Evolutionary conservation across 2,888 invertebrate species (phyloP), one percentile per base, ranked within the genome.

Genomic region (Tolmerus cingulatus): DNA sequence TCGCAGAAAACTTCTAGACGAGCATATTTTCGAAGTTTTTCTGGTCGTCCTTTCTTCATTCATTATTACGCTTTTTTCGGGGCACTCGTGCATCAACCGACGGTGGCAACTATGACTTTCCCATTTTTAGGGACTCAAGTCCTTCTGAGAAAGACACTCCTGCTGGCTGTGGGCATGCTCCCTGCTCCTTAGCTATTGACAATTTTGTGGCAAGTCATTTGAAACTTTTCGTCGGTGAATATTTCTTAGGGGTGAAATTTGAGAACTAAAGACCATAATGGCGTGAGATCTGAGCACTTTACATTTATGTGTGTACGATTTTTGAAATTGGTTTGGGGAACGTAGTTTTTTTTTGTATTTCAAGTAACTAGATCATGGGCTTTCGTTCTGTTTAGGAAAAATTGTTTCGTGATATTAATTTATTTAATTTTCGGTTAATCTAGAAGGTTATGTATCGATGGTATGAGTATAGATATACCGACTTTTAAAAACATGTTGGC

Each of bases 1-100:
- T 78, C 78, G n/a, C 78, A 78, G 19, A 51, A 79, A 46, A 66
- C 23, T 51, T 79, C 43, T 27, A 51, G 79, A 51, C 79, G 51
- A 79, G 51, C 78, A 78, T 78, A 78, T 23, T 79, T 46, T 30
- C 30, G 30, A 79, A 55, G 51, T 79, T 79, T 79, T 34, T 34
- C 76, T 27, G 27, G 66, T 66, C 27, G 66, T 51, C 23, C 12
- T 66, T 66, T 9, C 66, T 66, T 66, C 27, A 8, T 66, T 66
- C 27, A 66, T 66, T 66, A 66, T 66, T 66, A 66, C 66, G 66
- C 5, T 66, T 66, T 66, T 66, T 66, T n/a, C 66, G 5, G 57
- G 57, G 57, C 23, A 57, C 23, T 57, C 23, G 23, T 19, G 66
- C 66, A 66, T 19, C 66, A 66, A 66, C 1, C 12, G 66, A 23